Percentiles rank a stretch among this genome's conserved stretches.
phyloP scores from a whole-genome alignment of 2,113 vertebrate genomes.

The Peromyscus polionotus region DNA sequence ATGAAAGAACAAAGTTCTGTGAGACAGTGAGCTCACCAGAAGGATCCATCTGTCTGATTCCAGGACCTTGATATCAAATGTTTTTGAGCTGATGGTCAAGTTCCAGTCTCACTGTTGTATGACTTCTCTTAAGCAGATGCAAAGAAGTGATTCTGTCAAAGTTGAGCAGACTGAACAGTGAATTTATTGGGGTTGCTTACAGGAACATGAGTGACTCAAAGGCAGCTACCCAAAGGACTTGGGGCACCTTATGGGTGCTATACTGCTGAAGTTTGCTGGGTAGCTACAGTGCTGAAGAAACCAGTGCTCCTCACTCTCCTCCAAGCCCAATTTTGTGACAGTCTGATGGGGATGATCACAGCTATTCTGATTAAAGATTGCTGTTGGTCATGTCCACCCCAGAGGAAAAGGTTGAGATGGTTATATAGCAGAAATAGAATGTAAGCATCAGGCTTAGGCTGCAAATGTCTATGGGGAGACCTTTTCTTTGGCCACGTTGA shows the following conservation, averaged over 20 bases:
- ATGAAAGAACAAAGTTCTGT: not conserved
- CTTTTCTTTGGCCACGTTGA: not conserved
- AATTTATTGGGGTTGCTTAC: not conserved
- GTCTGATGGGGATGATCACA: not conserved
- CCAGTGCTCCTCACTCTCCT: not conserved
- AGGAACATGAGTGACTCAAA: not conserved
- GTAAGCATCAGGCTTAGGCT: not conserved
- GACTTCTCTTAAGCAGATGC: not conserved
- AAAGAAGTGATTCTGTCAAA: not conserved
- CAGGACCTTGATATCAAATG: not conserved
- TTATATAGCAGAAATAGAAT: not conserved
- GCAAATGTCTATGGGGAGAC: not conserved
- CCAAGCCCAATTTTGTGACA: not conserved
- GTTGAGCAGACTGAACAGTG: not conserved
- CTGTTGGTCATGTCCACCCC: not conserved
- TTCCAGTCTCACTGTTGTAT: not conserved
- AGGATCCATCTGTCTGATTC: not conserved
- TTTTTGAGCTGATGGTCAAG: conserved; percentile 4
- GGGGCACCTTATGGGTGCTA: not conserved
- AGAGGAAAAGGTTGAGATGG: not conserved
- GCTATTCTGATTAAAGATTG: not conserved
- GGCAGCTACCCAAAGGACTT: not conserved
- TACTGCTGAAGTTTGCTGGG: not conserved
- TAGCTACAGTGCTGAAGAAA: no score
- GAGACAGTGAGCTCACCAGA: not conserved